Evolutionary conservation across 1,140 invertebrate genomes (phyloP).

Genomic region (Stenopsyche tienmushanensis): DNA sequence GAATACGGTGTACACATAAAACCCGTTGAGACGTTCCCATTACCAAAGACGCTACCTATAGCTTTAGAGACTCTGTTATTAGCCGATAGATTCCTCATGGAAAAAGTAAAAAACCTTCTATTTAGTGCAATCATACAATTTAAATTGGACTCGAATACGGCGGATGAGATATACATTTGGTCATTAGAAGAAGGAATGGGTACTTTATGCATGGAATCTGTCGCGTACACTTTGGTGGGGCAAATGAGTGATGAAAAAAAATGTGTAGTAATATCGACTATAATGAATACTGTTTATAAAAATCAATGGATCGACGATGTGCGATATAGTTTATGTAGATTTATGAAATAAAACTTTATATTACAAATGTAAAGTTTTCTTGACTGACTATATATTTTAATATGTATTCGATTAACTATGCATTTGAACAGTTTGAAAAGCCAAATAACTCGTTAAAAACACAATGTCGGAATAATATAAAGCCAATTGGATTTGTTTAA

Average conservation of each 20-base stretch:
- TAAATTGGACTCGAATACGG: conserved; percentile 49
- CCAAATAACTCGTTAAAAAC: no score
- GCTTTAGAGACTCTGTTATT: conserved; percentile 66
- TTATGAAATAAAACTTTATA: conserved; percentile 11
- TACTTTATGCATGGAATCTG: conserved; percentile 57
- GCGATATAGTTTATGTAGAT: conserved; percentile 40
- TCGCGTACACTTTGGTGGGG: conserved; percentile 56
- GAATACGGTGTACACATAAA: conserved; percentile 49
- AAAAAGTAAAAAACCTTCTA: conserved; percentile 57
- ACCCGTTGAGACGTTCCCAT: conserved; percentile 48
- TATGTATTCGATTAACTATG: no score
- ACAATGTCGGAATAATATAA: no score
- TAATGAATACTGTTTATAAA: conserved; percentile 51
- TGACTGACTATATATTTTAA: no score
- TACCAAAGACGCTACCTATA: conserved; percentile 55
- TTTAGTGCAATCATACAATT: conserved; percentile 57
- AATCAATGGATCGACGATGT: conserved; percentile 54
- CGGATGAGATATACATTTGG: conserved; percentile 59
- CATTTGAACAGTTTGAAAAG: no score
- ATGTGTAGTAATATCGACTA: conserved; percentile 46
- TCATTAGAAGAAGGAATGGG: conserved; percentile 59
- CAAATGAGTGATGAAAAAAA: conserved; percentile 51
- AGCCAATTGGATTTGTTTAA: no score
- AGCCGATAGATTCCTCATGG: conserved; percentile 65
- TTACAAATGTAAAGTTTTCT: no score